Evolutionary conservation across 2,113 vertebrate species (phyloP).

Genomic region (Coptodon rendalli): DNA sequence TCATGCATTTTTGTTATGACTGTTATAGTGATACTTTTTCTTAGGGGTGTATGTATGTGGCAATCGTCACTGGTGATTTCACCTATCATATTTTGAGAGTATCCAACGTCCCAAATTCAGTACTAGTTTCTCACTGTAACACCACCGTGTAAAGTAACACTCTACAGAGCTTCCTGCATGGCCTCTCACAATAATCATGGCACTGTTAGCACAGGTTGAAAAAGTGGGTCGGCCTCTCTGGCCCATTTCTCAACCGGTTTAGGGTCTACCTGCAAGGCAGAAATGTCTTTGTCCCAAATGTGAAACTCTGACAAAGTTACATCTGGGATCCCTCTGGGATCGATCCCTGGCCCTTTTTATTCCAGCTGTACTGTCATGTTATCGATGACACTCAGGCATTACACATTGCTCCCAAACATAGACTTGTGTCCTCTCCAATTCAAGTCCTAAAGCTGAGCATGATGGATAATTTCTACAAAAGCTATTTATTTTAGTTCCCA

Average conservation of each 20-base stretch:
- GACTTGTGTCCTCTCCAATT: neutral
- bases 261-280: slow-evolving; percentile 40
- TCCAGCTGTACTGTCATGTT: neutral
- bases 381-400: neutral
- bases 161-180: neutral
- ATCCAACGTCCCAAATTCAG: neutral
- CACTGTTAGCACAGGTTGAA: neutral
- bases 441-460: neutral
- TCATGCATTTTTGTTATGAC: neutral
- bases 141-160: neutral
- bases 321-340: slow-evolving; percentile 7
- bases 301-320: neutral
- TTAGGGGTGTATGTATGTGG: neutral
- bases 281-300: slow-evolving; percentile 32
- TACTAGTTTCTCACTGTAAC: neutral
- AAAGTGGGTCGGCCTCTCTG: slow-evolving; percentile 50
- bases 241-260: slow-evolving; percentile 31
- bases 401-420: neutral
- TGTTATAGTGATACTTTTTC: neutral
- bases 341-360: neutral
- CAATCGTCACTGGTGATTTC: neutral
- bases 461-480: neutral
- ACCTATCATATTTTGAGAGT: neutral
- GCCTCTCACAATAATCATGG: neutral
- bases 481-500: neutral